Conservation (phyloP, 2,888 invertebrate species). For the Glyphotaelius pellucidus region DNA sequence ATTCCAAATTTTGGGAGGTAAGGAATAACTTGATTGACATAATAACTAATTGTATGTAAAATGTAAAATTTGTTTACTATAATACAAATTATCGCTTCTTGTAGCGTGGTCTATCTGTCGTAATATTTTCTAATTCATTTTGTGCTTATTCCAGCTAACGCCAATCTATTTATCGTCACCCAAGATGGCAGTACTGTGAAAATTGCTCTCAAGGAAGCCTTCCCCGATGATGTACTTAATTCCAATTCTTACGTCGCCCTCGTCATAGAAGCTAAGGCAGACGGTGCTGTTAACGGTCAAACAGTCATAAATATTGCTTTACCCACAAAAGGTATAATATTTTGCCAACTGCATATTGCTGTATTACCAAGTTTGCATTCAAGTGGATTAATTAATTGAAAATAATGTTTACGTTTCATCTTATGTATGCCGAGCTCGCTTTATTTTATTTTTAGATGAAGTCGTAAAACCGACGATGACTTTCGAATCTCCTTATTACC, state of each 20-base stretch:
- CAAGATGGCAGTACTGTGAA: constrained; percentile 66
- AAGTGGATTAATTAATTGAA: not conserved
- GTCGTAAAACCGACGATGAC: not conserved
- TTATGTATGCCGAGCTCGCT: not conserved
- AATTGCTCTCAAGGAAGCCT: not conserved
- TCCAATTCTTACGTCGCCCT: constrained; percentile 69
- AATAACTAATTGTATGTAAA: too few species aligned
- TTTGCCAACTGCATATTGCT: not conserved
- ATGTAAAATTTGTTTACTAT: not conserved
- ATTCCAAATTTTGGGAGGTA: not conserved
- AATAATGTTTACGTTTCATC: not conserved
- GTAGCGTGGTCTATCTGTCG: not conserved
- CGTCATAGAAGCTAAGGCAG: constrained; percentile 70
- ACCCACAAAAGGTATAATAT: constrained; percentile 39
- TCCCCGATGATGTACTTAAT: constrained; percentile 33
- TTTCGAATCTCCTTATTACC: not conserved
- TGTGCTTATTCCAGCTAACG: not conserved
- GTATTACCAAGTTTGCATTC: not conserved
- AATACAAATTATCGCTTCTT: not conserved
- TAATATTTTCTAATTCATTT: not conserved
- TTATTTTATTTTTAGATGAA: not conserved
- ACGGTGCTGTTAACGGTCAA: constrained; percentile 69
- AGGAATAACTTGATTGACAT: not conserved
- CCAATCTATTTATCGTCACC: not conserved
- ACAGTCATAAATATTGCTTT: constrained; percentile 36